A percentile compares a stretch with the other conserved stretches of the same genome.
Evolutionary conservation across 2,113 vertebrate genomes (phyloP).

Genomic region (Murina feae): DNA sequence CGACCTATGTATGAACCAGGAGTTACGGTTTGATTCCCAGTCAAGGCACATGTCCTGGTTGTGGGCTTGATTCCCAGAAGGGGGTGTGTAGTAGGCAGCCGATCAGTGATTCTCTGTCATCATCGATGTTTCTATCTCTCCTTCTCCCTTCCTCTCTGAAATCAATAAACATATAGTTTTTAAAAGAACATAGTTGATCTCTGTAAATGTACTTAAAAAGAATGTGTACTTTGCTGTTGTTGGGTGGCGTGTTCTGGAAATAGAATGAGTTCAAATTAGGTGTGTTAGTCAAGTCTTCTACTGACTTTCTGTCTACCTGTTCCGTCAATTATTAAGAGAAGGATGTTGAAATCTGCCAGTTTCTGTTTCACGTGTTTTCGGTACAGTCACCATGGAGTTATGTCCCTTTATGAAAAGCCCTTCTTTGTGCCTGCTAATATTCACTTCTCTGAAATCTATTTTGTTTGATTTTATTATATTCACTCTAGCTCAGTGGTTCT

Average conservation of each 20-base stretch:
- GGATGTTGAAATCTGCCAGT: neutral
- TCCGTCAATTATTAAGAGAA: neutral
- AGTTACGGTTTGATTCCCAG: no score
- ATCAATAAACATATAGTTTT: no score
- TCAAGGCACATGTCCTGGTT: no score
- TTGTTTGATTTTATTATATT: neutral
- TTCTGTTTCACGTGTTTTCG: neutral
- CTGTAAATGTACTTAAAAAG: neutral
- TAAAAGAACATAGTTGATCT: neutral
- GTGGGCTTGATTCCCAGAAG: no score
- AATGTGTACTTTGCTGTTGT: neutral
- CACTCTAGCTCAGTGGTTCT: neutral
- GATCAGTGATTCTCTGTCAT: no score
- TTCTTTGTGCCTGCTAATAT: neutral
- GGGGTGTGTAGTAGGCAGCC: no score
- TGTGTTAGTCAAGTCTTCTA: neutral
- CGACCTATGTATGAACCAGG: no score
- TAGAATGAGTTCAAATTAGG: neutral
- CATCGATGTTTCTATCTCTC: no score
- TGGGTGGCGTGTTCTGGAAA: neutral
- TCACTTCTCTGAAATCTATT: neutral
- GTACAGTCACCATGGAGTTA: neutral
- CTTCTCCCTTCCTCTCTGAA: no score
- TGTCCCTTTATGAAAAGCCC: neutral
- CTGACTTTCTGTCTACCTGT: neutral